These are phyloP conservation scores for Zoroaster sp. DNA, from an alignment of 53 echinoderm and acorn worm species.

Conservation along the genomic window DNA sequence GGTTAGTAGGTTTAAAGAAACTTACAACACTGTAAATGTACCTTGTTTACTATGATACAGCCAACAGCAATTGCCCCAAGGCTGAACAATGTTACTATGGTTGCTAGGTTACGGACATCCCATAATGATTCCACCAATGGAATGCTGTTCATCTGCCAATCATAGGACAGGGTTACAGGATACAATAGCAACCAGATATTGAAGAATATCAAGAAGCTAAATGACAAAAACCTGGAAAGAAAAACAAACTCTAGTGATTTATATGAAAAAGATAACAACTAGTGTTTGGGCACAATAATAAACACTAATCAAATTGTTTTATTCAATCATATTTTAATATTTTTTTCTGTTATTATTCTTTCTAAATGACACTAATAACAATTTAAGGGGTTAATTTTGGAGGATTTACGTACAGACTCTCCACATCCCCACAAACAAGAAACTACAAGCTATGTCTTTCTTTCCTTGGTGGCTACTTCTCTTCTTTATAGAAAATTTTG, in stretches of 20 bases:
- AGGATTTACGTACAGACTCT: no score
- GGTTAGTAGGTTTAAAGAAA: no score
- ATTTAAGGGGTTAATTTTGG: no score
- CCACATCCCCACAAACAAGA: no score
- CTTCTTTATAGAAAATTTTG: no score
- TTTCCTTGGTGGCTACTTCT: no score
- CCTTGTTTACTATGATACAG: background rate
- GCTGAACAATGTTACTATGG: slow-evolving; percentile 46
- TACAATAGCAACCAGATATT: slow-evolving; percentile 85
- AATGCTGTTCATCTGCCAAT: slow-evolving; percentile 95
- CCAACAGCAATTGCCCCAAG: background rate
- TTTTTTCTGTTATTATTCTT: background rate
- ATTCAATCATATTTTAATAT: no score
- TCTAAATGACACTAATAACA: no score
- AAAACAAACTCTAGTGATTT: background rate
- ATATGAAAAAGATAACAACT: background rate
- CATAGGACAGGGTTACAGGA: slow-evolving; percentile 85
- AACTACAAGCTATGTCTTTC: no score
- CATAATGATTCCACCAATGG: slow-evolving; percentile 77
- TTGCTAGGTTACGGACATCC: slow-evolving; percentile 94
- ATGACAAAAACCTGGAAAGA: slow-evolving; percentile 76
- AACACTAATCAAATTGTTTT: no score
- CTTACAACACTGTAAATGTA: background rate
- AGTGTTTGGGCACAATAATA: no score
- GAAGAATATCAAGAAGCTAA: slow-evolving; percentile 75